Evolutionary conservation across 2,888 invertebrate genomes (phyloP), one percentile per base, ranked within the genome.

Genomic region (Macrophya alboannulata): DNA sequence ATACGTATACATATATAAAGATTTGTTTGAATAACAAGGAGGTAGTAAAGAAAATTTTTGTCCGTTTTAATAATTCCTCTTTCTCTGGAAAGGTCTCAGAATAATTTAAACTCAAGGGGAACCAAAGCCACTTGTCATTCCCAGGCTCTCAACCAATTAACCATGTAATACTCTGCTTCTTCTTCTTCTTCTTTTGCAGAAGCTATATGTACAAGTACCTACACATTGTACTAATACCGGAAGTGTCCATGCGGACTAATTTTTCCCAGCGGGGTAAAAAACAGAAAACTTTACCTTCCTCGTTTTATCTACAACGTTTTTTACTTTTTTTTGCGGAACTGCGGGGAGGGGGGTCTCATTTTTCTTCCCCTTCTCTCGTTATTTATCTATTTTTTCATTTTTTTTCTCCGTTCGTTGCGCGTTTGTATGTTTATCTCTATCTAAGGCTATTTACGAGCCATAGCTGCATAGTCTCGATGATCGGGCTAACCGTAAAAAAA

Each of bases 131-230:
- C 37, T 71, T 37, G 71, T 71, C 71, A 71, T 71, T n/a, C 71
- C n/a, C 40, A 71, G 40, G 37, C 71, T 71, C 71, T 31, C 5
- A 37, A 68, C 68, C 68, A 68, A 68, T 68, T 68, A 68, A 68
- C 68, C 31, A 68, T 68, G 68, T 71, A 40, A 71, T 71, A 40
- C 71, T 71, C 71, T 40, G 71, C 37, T n/a, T 31, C 71, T 25
- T 25, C 37, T 17, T 25, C 37, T 17, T 31, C 31, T 31, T 31
- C 31, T 31, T 31, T 31, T 31, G 71, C 71, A 25, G 55, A 17
- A 72, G 17, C 4, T 43, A n/a, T n/a, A 48, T 48, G n/a, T 5
- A 55, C n/a, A 55, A n/a, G 74, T 74, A 31, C 31, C 31, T 31
- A 31, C 31, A 31, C 31, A 31, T 31, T 31, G 31, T 31, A 31